A percentile compares a stretch with the other conserved stretches of the same genome.
phyloP scores from a whole-genome alignment of 2,888 invertebrate genomes.

The Lordiphosa fenestrarum region DNA sequence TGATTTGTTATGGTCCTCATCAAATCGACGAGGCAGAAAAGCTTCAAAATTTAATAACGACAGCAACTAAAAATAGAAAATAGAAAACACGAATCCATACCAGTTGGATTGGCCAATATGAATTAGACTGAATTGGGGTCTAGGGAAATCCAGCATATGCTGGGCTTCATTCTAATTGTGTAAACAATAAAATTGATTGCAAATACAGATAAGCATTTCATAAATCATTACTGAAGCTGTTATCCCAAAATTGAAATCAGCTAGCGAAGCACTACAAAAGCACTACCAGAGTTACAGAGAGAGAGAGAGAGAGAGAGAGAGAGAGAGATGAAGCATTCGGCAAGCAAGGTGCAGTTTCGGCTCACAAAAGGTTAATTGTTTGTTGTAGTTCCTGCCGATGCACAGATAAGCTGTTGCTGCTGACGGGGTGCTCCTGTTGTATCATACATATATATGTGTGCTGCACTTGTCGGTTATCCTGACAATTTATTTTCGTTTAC shows the following conservation, averaged over 20 bases:
- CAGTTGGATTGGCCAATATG: conserved; percentile 30
- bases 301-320: too few relatives aligned
- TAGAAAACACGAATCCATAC: conserved; percentile 39
- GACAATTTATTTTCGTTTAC: conserved; percentile 50
- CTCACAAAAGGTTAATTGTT: conserved; percentile 63
- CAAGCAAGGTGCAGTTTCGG: conserved; percentile 27
- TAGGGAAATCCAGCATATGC: conserved; percentile 70
- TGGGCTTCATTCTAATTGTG: conserved; percentile 76
- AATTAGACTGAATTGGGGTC: conserved; percentile 6
- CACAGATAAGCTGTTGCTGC: conserved; percentile 41
- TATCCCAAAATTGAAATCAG: conserved; percentile 39
- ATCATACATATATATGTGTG: not conserved
- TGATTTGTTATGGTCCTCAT: conserved; percentile 61
- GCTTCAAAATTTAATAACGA: conserved; percentile 63
- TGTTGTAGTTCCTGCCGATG: conserved; percentile 45
- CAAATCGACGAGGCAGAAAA: conserved; percentile 57
- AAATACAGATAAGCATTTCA: conserved; percentile 35
- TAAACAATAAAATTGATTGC: conserved; percentile 39
- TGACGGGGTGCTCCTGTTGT: not conserved
- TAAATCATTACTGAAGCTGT: conserved; percentile 25
- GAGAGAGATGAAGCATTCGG: too few relatives aligned
- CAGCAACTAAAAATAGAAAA: conserved; percentile 45
- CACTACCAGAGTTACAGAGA: conserved; percentile 5
- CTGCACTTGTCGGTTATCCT: conserved; percentile 66
- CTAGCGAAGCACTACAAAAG: conserved; percentile 38